phyloP scores from a whole-genome alignment of 2,888 invertebrate species.

The Acronicta psi region DNA sequence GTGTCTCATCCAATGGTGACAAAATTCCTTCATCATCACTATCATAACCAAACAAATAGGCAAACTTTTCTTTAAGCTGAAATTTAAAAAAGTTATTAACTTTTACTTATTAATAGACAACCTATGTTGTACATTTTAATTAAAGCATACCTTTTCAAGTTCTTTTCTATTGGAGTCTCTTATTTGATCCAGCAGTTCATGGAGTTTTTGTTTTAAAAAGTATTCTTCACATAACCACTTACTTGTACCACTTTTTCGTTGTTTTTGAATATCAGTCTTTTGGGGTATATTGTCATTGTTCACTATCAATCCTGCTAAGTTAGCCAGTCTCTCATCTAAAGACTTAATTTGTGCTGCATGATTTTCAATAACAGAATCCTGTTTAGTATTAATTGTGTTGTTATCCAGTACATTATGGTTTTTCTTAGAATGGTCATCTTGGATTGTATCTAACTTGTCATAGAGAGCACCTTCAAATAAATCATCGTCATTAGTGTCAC shows the following conservation, averaged over 20 bases:
- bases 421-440: conserved; percentile 58
- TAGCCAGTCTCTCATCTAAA: conserved; percentile 76
- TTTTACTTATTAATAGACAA: background rate
- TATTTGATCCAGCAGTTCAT: conserved; percentile 79
- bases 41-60: conserved; percentile 85
- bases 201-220: conserved; percentile 76
- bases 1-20: conserved; percentile 86
- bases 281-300: conserved; percentile 59
- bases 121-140: no score
- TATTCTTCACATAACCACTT: conserved; percentile 87
- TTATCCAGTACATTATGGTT: conserved; percentile 43
- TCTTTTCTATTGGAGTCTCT: conserved; percentile 78
- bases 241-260: conserved; percentile 62
- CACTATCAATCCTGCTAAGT: conserved; percentile 71
- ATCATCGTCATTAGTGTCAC: conserved; percentile 79
- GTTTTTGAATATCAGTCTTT: conserved; percentile 56
- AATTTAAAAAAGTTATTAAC: conserved; percentile 46
- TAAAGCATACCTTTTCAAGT: conserved; percentile 69
- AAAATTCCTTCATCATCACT: conserved; percentile 86
- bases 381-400: conserved; percentile 38
- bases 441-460: conserved; percentile 60
- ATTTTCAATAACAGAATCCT: conserved; percentile 64
- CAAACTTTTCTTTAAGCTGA: conserved; percentile 81
- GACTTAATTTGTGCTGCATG: conserved; percentile 74
- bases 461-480: conserved; percentile 77